Evolutionary conservation across 2,888 invertebrate species (phyloP).

Genomic region (Agriopis marginaria): DNA sequence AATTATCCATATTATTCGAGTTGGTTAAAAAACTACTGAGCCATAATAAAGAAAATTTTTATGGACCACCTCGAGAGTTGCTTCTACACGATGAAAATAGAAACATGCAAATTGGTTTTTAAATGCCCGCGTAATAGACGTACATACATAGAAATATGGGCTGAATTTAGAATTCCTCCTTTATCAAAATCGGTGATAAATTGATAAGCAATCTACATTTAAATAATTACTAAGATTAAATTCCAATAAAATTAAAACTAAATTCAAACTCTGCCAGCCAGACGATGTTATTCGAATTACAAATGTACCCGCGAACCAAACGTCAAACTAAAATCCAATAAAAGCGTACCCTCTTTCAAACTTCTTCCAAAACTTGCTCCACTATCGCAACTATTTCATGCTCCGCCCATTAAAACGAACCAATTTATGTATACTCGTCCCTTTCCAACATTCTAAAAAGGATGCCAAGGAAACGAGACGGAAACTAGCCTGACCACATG

Average conservation of each 20-base stretch:
- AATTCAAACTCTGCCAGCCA: constrained; percentile 24
- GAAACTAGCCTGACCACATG: constrained; percentile 65
- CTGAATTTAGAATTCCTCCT: neutral
- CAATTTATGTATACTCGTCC: constrained; percentile 55
- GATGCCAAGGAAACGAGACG: constrained; percentile 63
- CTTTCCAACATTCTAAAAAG: constrained; percentile 55
- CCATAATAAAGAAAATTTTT: too few species aligned
- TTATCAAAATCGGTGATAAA: too few species aligned
- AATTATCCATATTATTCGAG: too few species aligned
- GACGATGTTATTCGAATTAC: constrained; percentile 64
- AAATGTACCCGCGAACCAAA: constrained; percentile 60
- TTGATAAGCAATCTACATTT: too few species aligned
- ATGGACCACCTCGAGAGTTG: too few species aligned
- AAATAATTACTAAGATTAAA: neutral
- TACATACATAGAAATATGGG: too few species aligned
- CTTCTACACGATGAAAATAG: too few species aligned
- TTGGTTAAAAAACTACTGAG: too few species aligned
- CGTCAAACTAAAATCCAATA: constrained; percentile 79
- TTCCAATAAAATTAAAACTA: constrained; percentile 5
- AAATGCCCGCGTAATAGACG: too few species aligned
- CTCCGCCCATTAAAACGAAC: constrained; percentile 66
- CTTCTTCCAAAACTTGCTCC: constrained; percentile 81
- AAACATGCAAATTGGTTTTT: too few species aligned
- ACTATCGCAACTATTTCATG: constrained; percentile 77
- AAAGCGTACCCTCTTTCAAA: constrained; percentile 80